phyloP scores from a whole-genome alignment of 2,797 vertebrate species.

The Syngnathus rostellatus region DNA sequence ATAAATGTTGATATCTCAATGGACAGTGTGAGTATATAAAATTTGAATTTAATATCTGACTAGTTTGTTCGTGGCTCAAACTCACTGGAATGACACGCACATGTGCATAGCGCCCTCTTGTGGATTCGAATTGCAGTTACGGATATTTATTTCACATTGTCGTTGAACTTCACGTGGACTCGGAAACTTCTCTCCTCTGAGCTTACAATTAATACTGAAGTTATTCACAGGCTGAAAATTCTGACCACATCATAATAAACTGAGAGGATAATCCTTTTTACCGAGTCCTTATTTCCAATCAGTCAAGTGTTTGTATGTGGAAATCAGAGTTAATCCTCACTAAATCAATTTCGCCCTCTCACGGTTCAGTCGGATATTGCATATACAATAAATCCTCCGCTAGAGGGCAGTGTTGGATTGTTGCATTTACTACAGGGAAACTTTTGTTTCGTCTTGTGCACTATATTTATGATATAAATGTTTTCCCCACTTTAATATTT shows the following conservation, averaged over 20 bases:
- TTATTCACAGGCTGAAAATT: neutral
- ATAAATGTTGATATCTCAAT: neutral
- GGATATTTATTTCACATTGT: neutral
- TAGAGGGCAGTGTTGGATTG: neutral
- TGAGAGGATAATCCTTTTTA: slow-evolving; percentile 4
- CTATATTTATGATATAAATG: neutral
- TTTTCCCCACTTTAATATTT: no score
- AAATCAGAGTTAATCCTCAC: neutral
- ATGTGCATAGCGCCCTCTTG: neutral
- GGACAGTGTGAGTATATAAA: neutral
- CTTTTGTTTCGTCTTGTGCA: neutral
- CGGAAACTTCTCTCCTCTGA: no score
- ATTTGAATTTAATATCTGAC: neutral
- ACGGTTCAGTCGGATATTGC: neutral
- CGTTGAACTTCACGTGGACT: no score
- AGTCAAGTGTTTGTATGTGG: neutral
- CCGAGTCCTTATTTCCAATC: neutral
- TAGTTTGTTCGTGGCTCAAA: neutral
- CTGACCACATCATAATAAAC: neutral
- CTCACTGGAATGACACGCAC: neutral
- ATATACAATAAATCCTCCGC: neutral
- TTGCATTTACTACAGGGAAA: no score
- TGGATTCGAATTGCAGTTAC: neutral
- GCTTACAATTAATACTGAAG: neutral
- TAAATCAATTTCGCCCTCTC: neutral